These are phyloP conservation scores for Mellivora capensis DNA, from an alignment of 2,113 vertebrate genomes.

Conservation along the genomic window DNA sequence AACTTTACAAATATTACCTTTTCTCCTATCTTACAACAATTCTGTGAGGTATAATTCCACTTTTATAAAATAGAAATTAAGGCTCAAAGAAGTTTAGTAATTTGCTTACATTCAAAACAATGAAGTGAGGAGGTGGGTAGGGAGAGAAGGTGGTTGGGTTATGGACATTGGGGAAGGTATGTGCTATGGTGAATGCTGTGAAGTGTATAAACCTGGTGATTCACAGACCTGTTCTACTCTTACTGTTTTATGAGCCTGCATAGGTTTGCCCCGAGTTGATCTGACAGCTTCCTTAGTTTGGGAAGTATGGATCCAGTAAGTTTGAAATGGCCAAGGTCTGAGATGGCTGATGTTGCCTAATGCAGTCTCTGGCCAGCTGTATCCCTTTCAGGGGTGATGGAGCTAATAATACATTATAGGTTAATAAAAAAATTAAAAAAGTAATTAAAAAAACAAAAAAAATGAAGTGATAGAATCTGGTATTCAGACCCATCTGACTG, in stretches of 20 bases:
- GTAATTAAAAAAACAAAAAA: background rate
- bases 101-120: background rate
- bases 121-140: background rate
- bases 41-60: background rate
- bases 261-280: background rate
- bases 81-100: background rate
- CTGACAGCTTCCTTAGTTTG: background rate
- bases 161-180: too few relatives aligned
- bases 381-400: background rate
- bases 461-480: background rate
- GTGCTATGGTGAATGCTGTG: too few relatives aligned
- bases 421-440: too few relatives aligned
- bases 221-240: background rate
- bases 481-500: background rate
- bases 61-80: constrained; percentile 2
- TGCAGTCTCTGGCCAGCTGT: background rate
- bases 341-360: background rate
- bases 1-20: background rate
- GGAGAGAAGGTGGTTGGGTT: too few relatives aligned
- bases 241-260: background rate
- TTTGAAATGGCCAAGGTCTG: background rate
- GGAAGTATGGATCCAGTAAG: background rate
- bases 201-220: too few relatives aligned
- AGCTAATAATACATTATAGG: too few relatives aligned
- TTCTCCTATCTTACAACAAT: background rate